Evolutionary conservation across 2,113 vertebrate species (phyloP).

Genomic region (Nestor notabilis): DNA sequence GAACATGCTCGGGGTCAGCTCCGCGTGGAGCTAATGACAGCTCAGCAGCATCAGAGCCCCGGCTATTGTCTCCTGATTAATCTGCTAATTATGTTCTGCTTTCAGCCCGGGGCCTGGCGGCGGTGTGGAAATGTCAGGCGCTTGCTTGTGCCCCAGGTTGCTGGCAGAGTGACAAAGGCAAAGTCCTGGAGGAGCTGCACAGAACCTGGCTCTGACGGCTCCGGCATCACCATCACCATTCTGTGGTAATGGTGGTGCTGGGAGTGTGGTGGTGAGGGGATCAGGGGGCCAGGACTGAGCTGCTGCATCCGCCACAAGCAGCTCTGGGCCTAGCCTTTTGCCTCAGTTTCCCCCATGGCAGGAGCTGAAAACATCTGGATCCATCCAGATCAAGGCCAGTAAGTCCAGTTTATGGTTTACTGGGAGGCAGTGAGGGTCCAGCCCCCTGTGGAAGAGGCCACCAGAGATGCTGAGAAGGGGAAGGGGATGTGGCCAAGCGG

Average conservation of each 20-base stretch:
- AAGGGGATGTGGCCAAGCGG: rapidly evolving
- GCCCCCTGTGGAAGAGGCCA: not conserved
- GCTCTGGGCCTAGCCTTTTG: not conserved
- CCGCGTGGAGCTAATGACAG: not conserved
- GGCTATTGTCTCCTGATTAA: slow-evolving; percentile 58
- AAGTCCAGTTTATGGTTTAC: rapidly evolving
- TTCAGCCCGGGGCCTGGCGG: slow-evolving; percentile 35
- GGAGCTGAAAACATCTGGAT: not conserved
- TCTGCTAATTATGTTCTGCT: slow-evolving; percentile 65
- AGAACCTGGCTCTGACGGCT: not conserved
- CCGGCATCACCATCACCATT: not conserved
- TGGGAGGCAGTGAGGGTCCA: not conserved
- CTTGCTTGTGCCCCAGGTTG: slow-evolving; percentile 20
- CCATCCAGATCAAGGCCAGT: not conserved
- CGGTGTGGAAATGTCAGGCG: not conserved
- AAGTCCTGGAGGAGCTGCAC: not conserved
- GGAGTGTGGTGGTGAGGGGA: not conserved
- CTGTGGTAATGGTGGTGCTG: not conserved
- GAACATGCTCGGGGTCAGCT: not conserved
- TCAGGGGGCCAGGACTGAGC: rapidly evolving
- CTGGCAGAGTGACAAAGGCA: slow-evolving; percentile 14
- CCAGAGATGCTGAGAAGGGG: not conserved
- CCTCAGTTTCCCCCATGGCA: not conserved
- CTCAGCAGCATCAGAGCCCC: not conserved
- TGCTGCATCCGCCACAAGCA: not conserved